Evolutionary conservation across 1,140 invertebrate genomes (phyloP).

Genomic region (Lordiphosa collinella): DNA sequence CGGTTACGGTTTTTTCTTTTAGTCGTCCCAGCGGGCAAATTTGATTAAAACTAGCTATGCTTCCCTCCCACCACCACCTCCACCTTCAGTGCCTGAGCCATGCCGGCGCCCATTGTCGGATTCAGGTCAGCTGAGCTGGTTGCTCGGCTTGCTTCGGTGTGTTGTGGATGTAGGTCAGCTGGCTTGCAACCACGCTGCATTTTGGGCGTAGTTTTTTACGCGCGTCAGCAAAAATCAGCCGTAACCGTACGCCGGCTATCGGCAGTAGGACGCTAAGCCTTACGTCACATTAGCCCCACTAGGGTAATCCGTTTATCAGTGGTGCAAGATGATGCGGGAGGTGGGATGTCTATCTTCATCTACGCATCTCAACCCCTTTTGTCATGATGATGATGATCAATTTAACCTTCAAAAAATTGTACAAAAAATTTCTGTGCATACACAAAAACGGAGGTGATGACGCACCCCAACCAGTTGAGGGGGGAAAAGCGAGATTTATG

Average conservation of each 20-base stretch:
- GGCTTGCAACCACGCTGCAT: constrained; percentile 19
- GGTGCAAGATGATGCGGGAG: background rate
- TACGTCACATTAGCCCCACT: constrained; percentile 2
- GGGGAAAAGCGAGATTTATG: background rate
- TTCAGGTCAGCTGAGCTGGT: constrained; percentile 57
- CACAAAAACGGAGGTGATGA: constrained; percentile 20
- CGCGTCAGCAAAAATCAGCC: constrained; percentile 62
- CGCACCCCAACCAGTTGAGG: background rate
- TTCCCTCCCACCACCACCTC: background rate
- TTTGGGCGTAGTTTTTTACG: constrained; percentile 63
- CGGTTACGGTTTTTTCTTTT: constrained; percentile 13
- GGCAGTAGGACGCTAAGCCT: background rate
- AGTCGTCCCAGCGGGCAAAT: constrained; percentile 37
- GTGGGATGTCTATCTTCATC: constrained; percentile 1
- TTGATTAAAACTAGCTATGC: constrained; percentile 62
- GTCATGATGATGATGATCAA: constrained; percentile 50
- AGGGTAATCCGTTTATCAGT: constrained; percentile 2
- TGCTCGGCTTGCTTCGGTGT: constrained; percentile 6
- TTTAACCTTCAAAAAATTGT: constrained; percentile 64
- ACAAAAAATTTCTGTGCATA: constrained; percentile 33
- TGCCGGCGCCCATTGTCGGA: constrained; percentile 41
- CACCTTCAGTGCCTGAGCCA: constrained; percentile 9
- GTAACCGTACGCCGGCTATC: constrained; percentile 2
- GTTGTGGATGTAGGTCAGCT: constrained; percentile 65
- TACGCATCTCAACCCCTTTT: constrained; percentile 20